Conservation (phyloP, 2,113 vertebrate species). For the Etia nguti region DNA sequence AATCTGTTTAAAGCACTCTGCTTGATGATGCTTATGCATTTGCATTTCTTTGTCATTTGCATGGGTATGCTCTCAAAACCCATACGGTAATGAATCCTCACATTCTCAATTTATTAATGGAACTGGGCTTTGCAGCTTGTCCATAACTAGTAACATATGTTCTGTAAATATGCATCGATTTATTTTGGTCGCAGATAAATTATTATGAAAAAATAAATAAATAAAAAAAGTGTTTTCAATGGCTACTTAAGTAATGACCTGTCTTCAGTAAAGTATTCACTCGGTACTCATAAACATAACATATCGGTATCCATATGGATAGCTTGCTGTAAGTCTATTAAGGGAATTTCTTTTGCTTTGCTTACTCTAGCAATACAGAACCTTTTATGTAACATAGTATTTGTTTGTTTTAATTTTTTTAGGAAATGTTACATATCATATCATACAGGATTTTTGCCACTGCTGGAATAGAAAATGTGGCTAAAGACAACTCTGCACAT, state of each 20-base stretch:
- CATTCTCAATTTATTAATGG: slow-evolving; percentile 79
- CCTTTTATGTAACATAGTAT: neutral
- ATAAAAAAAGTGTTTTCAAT: slow-evolving; percentile 42
- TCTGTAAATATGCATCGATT: slow-evolving; percentile 75
- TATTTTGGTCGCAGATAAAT: slow-evolving; percentile 65
- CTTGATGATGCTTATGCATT: slow-evolving; percentile 67
- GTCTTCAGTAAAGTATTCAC: slow-evolving; percentile 48
- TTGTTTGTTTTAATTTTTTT: neutral
- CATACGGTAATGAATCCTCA: slow-evolving; percentile 73
- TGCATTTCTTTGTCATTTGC: slow-evolving; percentile 73
- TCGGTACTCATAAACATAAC: slow-evolving; percentile 55
- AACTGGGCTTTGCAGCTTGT: slow-evolving; percentile 63
- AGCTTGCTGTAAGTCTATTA: slow-evolving; percentile 9
- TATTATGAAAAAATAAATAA: slow-evolving; percentile 33
- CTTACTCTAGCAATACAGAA: slow-evolving; percentile 1
- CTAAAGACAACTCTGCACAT: neutral
- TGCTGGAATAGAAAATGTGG: neutral
- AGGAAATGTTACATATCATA: neutral
- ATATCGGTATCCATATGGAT: slow-evolving; percentile 29
- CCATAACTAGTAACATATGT: slow-evolving; percentile 69
- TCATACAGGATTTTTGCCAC: neutral
- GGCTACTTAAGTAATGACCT: slow-evolving; percentile 72
- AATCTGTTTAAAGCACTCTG: slow-evolving; percentile 75
- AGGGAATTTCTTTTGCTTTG: slow-evolving; percentile 23
- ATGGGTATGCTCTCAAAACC: slow-evolving; percentile 62